A percentile compares a stretch with the other conserved stretches of the same genome.
These are phyloP conservation scores for Patiria pectinifera DNA, from an alignment of 53 echinoderm and acorn worm genomes.

Conservation along the genomic window DNA sequence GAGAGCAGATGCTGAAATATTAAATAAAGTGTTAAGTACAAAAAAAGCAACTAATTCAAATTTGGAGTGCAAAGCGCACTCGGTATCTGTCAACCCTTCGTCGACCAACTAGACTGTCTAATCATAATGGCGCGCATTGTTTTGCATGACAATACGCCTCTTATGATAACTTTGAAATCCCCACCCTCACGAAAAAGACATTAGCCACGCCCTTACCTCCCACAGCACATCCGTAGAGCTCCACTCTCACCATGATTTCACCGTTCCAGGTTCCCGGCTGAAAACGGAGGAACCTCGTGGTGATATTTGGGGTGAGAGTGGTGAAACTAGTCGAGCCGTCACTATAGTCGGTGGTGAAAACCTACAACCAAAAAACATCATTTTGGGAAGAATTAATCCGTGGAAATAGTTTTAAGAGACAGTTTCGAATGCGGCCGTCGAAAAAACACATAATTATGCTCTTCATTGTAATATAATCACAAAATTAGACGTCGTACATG, in stretches of 20 bases:
- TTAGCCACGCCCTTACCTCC: constrained; percentile 4
- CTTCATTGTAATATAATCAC: no score
- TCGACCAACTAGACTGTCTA: no score
- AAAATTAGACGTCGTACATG: no score
- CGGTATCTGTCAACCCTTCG: no score
- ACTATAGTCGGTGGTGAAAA: not conserved
- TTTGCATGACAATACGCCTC: not conserved
- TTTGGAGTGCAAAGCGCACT: no score
- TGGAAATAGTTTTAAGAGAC: no score
- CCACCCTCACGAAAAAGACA: not conserved
- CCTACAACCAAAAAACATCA: not conserved
- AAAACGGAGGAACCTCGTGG: constrained; percentile 15
- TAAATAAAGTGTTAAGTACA: not conserved
- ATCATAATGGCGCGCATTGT: no score
- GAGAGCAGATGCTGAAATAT: constrained; percentile 34
- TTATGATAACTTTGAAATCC: not conserved
- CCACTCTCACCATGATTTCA: constrained; percentile 22
- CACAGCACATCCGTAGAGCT: constrained; percentile 41
- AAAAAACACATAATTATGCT: no score
- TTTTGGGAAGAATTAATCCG: not conserved
- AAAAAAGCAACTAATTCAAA: no score
- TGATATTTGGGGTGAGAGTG: constrained; percentile 27
- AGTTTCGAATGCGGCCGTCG: no score
- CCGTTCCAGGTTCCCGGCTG: not conserved
- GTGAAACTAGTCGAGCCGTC: constrained; percentile 19